phyloP scores from a whole-genome alignment of 1,140 invertebrate species.

The Stegodyphus dumicola region DNA sequence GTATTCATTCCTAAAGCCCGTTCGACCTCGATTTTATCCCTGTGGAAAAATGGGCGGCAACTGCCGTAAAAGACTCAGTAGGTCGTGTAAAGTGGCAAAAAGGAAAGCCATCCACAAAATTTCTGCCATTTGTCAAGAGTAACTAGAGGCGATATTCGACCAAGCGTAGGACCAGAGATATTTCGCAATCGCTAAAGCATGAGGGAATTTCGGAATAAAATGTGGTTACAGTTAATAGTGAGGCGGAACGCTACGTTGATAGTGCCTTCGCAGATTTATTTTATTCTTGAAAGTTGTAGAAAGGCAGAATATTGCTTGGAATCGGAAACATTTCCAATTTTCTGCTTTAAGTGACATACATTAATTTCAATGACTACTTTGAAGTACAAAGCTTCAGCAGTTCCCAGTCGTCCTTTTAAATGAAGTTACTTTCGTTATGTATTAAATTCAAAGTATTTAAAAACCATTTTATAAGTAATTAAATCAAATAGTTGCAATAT shows the following conservation, averaged over 20 bases:
- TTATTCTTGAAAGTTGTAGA: constrained; percentile 23
- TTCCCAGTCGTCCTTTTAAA: too few relatives aligned
- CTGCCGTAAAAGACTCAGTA: constrained; percentile 31
- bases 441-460: too few relatives aligned
- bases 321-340: too few relatives aligned
- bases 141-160: constrained; percentile 47
- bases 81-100: constrained; percentile 42
- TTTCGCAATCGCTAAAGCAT: constrained; percentile 45
- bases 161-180: constrained; percentile 32
- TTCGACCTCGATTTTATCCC: constrained; percentile 24
- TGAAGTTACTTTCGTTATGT: too few relatives aligned
- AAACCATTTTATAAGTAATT: too few relatives aligned
- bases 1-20: constrained; percentile 21
- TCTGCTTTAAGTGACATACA: too few relatives aligned
- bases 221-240: constrained; percentile 27
- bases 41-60: constrained; percentile 20
- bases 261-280: constrained; percentile 1
- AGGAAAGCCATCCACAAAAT: constrained; percentile 19
- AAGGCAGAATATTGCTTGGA: neutral
- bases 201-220: constrained; percentile 45
- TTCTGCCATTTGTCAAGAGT: constrained; percentile 48
- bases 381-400: too few relatives aligned
- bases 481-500: too few relatives aligned
- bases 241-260: too few relatives aligned
- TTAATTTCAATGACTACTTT: too few relatives aligned